Evolutionary conservation across 2,113 vertebrate genomes (phyloP).

Genomic region (Sula dactylatra): DNA sequence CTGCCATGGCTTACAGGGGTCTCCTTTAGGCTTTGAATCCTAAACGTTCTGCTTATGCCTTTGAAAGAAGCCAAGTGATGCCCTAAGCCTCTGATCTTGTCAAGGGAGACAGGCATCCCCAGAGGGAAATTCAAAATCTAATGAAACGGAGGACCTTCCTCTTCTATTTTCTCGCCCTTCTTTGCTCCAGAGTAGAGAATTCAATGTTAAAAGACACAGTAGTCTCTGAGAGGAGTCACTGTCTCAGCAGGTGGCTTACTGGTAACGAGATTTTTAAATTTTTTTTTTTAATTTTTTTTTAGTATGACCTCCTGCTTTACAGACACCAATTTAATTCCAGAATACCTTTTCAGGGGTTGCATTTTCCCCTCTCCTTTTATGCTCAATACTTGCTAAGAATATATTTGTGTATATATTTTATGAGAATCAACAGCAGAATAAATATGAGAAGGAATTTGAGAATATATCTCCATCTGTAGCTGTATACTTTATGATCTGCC

Average conservation of each 20-base stretch:
- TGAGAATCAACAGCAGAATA: background rate
- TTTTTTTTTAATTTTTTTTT: background rate
- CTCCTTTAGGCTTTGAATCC: background rate
- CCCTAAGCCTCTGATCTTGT: background rate
- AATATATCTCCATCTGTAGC: background rate
- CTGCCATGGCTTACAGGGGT: background rate
- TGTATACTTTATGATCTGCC: background rate
- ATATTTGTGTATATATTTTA: background rate
- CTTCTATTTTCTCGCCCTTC: background rate
- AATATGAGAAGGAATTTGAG: background rate
- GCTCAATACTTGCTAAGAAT: background rate
- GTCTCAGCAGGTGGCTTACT: constrained; percentile 10
- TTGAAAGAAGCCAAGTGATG: background rate
- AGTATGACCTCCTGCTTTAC: background rate
- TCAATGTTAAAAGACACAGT: background rate
- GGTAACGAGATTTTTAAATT: background rate
- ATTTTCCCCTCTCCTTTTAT: background rate
- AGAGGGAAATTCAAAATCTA: constrained; percentile 26
- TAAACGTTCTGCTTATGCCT: background rate
- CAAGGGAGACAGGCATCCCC: background rate
- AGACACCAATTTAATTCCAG: background rate
- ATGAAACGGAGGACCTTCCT: background rate
- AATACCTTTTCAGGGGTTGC: background rate
- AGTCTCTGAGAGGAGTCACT: background rate
- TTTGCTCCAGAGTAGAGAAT: background rate